phyloP scores from a whole-genome alignment of 2,113 vertebrate genomes.

The Aramus guarauna region DNA sequence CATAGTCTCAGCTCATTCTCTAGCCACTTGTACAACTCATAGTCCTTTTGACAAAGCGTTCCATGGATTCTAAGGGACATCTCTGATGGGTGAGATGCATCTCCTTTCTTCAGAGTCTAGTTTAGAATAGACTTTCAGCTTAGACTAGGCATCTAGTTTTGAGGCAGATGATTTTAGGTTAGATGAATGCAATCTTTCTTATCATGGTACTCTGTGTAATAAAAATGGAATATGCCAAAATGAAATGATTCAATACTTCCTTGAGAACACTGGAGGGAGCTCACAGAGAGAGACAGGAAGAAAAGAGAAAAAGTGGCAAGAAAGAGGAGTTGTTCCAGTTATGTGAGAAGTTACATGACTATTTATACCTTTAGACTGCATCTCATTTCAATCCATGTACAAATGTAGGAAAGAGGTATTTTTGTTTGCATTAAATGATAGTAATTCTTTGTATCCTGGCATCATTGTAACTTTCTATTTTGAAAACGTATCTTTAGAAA shows the following conservation, averaged over 20 bases:
- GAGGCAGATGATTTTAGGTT: background rate
- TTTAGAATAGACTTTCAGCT: background rate
- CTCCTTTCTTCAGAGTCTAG: background rate
- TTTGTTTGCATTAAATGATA: background rate
- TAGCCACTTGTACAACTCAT: background rate
- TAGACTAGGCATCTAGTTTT: background rate
- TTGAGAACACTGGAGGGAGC: conserved; percentile 67
- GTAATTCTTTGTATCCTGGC: background rate
- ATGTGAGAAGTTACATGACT: background rate
- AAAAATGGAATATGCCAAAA: background rate
- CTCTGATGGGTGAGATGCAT: background rate
- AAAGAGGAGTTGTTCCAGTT: background rate
- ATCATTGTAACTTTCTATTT: conserved; percentile 26
- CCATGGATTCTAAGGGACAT: background rate
- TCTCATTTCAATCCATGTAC: background rate
- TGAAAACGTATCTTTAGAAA: background rate
- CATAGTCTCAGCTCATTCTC: background rate
- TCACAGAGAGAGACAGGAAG: conserved; percentile 56
- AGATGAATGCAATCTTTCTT: background rate
- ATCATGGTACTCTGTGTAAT: background rate
- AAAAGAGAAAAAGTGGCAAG: background rate
- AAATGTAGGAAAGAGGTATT: background rate
- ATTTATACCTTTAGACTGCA: background rate
- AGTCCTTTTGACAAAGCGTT: background rate
- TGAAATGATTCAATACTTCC: conserved; percentile 16